These are phyloP conservation scores for Neuroterus valhalla DNA, from an alignment of 1,140 invertebrate species.

Conservation along the genomic window DNA sequence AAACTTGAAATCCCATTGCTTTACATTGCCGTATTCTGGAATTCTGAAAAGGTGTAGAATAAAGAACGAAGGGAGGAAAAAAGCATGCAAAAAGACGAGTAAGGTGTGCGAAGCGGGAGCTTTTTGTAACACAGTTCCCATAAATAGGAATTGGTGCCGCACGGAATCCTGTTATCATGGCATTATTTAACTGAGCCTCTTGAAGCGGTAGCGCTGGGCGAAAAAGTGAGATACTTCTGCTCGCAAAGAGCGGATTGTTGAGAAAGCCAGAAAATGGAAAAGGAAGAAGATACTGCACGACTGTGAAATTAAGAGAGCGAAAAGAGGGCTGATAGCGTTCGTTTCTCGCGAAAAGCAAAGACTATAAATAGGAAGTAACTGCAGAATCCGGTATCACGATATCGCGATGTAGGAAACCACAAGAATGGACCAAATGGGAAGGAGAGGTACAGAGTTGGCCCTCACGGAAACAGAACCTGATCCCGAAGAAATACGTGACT, in stretches of 20 bases:
- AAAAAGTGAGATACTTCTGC: constrained; percentile 20
- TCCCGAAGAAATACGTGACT: constrained; percentile 66
- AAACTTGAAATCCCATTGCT: constrained; percentile 40
- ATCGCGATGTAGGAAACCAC: constrained; percentile 2
- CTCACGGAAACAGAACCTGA: constrained; percentile 67
- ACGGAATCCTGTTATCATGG: constrained; percentile 42
- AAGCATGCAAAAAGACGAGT: background rate
- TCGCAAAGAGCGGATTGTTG: background rate
- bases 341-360: constrained; percentile 5
- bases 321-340: constrained; percentile 4
- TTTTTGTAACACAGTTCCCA: constrained; percentile 36
- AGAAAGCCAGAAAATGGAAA: constrained; percentile 8
- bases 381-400: constrained; percentile 35
- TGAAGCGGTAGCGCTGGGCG: constrained; percentile 12
- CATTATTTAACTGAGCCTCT: constrained; percentile 41
- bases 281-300: constrained; percentile 5
- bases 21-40: constrained; percentile 25
- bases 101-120: background rate
- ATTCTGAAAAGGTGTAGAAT: background rate
- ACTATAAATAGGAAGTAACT: constrained; percentile 30
- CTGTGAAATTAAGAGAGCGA: constrained; percentile 4
- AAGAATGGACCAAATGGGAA: constrained; percentile 11
- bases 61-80: background rate
- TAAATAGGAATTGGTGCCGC: constrained; percentile 42
- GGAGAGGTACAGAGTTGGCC: constrained; percentile 50